A percentile compares a stretch with the other conserved stretches of the same genome.
Evolutionary conservation across 2,797 vertebrate genomes (phyloP).

Genomic region (Notamacropus eugenii): DNA sequence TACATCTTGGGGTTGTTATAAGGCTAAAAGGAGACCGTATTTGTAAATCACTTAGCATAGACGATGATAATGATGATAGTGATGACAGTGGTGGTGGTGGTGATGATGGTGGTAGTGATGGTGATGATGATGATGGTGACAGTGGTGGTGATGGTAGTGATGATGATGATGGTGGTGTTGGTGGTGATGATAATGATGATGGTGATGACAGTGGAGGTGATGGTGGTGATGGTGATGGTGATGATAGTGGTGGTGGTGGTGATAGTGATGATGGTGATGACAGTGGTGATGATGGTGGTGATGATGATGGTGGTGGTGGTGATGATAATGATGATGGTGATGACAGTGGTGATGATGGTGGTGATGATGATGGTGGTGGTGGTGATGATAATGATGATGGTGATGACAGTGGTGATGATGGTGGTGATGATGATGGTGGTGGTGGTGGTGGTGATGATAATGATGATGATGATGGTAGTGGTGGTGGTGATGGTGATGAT

Average conservation of each 20-base stretch:
- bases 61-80: not conserved
- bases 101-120: not conserved
- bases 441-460: no score
- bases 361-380: not conserved
- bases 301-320: not conserved
- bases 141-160: no score
- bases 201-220: no score
- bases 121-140: not conserved
- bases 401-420: not conserved
- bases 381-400: no score
- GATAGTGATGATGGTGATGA: no score
- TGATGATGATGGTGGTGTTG: not conserved
- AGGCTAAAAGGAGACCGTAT: not conserved
- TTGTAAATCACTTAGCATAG: not conserved
- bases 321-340: not conserved
- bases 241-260: not conserved
- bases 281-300: no score
- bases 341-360: not conserved
- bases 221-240: not conserved
- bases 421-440: not conserved
- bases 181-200: not conserved
- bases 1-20: not conserved
- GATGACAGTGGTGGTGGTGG: not conserved
- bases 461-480: no score
- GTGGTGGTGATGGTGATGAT: no score